Percentiles rank a stretch among this genome's conserved stretches.
These are phyloP conservation scores for Pimpla rufipes DNA, from an alignment of 2,888 invertebrate species.

Conservation along the genomic window DNA sequence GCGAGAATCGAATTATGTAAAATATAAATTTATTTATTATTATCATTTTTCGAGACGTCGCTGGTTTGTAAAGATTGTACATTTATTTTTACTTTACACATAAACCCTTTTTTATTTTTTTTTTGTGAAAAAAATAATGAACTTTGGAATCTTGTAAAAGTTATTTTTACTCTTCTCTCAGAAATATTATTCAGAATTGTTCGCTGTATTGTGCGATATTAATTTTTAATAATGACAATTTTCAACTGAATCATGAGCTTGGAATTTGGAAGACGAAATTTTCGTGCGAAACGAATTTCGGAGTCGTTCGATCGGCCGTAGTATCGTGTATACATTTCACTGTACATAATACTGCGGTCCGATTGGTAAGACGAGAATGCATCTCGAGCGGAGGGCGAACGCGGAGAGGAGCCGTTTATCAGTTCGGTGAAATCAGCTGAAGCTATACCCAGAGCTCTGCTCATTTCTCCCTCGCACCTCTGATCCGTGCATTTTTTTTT, in stretches of 20 bases:
- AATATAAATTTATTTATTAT: background rate
- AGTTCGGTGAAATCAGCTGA: constrained; percentile 23
- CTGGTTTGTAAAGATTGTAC: too few relatives aligned
- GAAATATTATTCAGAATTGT: too few relatives aligned
- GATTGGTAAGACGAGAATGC: constrained; percentile 4
- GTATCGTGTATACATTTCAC: background rate
- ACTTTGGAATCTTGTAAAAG: background rate
- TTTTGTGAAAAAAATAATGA: background rate
- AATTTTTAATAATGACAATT: too few relatives aligned
- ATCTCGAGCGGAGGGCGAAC: constrained; percentile 1
- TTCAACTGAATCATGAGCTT: too few relatives aligned
- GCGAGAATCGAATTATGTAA: background rate
- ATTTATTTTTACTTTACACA: too few relatives aligned
- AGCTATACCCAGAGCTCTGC: background rate
- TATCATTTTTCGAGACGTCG: too few relatives aligned
- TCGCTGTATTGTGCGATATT: too few relatives aligned
- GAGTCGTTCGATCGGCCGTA: background rate
- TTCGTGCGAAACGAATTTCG: background rate
- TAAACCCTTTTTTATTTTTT: too few relatives aligned
- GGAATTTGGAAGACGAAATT: too few relatives aligned
- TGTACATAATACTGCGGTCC: constrained; percentile 12
- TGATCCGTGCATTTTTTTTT: background rate
- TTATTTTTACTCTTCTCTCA: background rate
- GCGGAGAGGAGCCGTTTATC: constrained; percentile 16
- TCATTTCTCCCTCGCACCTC: constrained; percentile 15